A percentile compares a stretch with the other conserved stretches of the same genome.
phyloP scores from a whole-genome alignment of 2,797 vertebrate species.

The Neostethus bicornis region DNA sequence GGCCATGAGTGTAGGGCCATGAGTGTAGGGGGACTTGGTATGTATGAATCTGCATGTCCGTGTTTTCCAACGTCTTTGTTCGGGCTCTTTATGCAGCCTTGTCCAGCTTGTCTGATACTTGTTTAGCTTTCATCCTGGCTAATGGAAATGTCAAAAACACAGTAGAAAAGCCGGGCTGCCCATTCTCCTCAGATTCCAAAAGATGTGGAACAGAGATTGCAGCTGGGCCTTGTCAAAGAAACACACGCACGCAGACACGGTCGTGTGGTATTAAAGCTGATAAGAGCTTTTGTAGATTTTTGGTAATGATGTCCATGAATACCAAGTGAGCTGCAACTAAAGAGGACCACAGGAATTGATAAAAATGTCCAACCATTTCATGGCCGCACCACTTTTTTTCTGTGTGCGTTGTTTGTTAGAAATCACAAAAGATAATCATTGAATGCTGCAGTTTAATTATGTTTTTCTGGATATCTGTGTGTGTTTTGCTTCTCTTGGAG shows the following conservation, averaged over 20 bases:
- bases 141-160: slow-evolving; percentile 73
- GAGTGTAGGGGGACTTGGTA: slow-evolving; percentile 7
- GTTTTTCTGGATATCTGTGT: slow-evolving; percentile 48
- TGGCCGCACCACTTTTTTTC: slow-evolving; percentile 43
- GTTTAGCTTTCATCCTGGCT: slow-evolving; percentile 67
- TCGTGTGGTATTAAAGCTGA: slow-evolving; percentile 62
- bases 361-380: slow-evolving; percentile 67
- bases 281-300: slow-evolving; percentile 80
- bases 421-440: slow-evolving; percentile 68
- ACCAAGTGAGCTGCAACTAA: slow-evolving; percentile 66
- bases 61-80: slow-evolving; percentile 35
- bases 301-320: slow-evolving; percentile 78
- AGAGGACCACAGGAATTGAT: slow-evolving; percentile 71
- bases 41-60: slow-evolving; percentile 14
- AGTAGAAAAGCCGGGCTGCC: slow-evolving; percentile 56
- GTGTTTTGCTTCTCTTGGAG: slow-evolving; percentile 36
- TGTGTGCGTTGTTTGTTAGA: slow-evolving; percentile 59
- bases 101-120: slow-evolving; percentile 55
- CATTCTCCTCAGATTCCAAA: slow-evolving; percentile 58
- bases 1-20: background rate
- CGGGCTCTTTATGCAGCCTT: slow-evolving; percentile 36
- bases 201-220: slow-evolving; percentile 69
- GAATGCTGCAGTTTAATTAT: slow-evolving; percentile 68
- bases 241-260: slow-evolving; percentile 16
- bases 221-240: slow-evolving; percentile 52